Percentiles rank a stretch among this genome's conserved stretches.
Evolutionary conservation across 2,888 invertebrate species (phyloP).

Genomic region (Drosophila antonietae): DNA sequence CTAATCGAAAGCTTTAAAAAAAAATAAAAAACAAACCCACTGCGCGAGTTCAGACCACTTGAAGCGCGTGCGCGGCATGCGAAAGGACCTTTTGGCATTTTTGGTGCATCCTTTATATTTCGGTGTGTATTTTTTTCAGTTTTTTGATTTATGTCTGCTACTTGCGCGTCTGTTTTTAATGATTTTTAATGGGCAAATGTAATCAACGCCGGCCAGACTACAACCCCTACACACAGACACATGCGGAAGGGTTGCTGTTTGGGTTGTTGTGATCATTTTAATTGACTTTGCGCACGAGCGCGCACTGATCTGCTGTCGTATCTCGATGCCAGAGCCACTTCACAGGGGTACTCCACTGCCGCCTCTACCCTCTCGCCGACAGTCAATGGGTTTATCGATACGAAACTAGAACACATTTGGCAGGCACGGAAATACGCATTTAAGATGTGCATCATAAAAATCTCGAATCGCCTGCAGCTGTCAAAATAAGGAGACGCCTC

Average conservation of each 20-base stretch:
- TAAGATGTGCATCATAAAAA: constrained; percentile 51
- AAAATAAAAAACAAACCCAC: constrained; percentile 6
- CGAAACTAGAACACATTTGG: constrained; percentile 32
- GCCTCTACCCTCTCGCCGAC: constrained; percentile 22
- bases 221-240: constrained; percentile 26
- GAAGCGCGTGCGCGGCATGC: constrained; percentile 53
- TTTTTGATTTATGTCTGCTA: constrained; percentile 63
- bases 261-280: constrained; percentile 77
- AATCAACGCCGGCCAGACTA: constrained; percentile 61
- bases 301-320: constrained; percentile 50
- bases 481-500: constrained; percentile 71
- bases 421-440: constrained; percentile 57
- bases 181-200: constrained; percentile 75
- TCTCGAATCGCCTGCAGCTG: constrained; percentile 58
- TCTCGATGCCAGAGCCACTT: constrained; percentile 42
- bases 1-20: constrained; percentile 63
- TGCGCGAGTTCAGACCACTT: constrained; percentile 35
- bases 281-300: constrained; percentile 80
- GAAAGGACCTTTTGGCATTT: constrained; percentile 22
- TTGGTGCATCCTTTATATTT: constrained; percentile 42
- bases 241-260: constrained; percentile 62
- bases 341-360: constrained; percentile 16
- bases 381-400: constrained; percentile 40
- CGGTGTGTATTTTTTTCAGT: background rate
- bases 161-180: constrained; percentile 57